Base-by-base conservation (phyloP, 2,113 vertebrate species). In the Tragelaphus scriptus region DNA sequence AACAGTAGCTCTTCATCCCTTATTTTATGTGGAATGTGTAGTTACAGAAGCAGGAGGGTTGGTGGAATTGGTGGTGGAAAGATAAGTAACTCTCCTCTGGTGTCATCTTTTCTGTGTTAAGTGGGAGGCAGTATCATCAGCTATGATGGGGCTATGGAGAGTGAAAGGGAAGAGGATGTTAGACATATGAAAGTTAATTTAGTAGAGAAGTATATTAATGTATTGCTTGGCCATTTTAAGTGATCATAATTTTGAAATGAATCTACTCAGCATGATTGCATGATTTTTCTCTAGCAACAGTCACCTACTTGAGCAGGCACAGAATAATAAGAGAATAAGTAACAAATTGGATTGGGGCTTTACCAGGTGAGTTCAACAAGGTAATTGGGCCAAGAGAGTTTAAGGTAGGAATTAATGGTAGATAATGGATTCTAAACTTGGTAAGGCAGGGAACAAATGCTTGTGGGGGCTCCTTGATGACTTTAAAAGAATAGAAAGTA, bases 331-430 rank as follows among this genome's bases (percentile, higher is more conserved):
- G n/a, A 93, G 58, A 88, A 21, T 81, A 95, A 63, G 15, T 56
- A 49, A 49, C 53, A 6, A 82, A 75, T 55, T 82, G 32, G 16
- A 32, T 84, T 77, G 79, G 40, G 51, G 23, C 79, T 97, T 96
- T 85, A 97, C 40, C 40, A 79, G n/a, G 26, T 97, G 44, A 96
- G 55, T 88, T 96, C 36, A 85, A 47, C n/a, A 61, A 28, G 17
- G 14, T 19, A 15, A 65, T 23, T 88, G 49, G 51, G 51, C 65
- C 65, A 91, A 80, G 16, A 58, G 65, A 94, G 15, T 85, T 88
- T 71, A 75, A 53, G 63, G 19, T 91, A 77, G 17, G 32, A 2
- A 68, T 59, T 77, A 90, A 79, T 93, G 80, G 6, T 82, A 71
- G 56, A 59, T 55, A 84, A 26, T 90, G 75, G 51, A 55, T 61